These are phyloP conservation scores for Tichodroma muraria DNA, from an alignment of 2,113 vertebrate species.

Conservation along the genomic window DNA sequence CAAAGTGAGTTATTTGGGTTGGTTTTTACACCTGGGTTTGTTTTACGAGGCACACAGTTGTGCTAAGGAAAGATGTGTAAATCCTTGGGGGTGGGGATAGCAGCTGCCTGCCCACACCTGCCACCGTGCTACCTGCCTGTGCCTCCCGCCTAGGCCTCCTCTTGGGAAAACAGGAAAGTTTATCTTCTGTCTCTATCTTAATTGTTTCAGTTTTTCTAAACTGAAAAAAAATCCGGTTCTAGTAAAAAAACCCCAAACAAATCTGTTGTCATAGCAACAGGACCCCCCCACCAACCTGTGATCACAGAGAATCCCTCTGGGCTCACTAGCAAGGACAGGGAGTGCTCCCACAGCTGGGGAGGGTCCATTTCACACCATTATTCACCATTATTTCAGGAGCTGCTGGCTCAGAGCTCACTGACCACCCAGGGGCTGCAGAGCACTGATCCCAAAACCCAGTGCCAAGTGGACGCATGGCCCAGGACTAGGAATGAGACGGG, in stretches of 20 bases:
- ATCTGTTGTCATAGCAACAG: neutral
- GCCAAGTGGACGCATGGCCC: neutral
- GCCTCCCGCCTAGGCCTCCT: neutral
- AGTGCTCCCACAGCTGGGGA: too few species aligned
- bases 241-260: neutral
- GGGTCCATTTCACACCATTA: neutral
- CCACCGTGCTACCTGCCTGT: rapidly evolving
- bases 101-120: neutral
- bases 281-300: too few species aligned
- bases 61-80: neutral
- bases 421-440: neutral
- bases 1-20: neutral
- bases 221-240: too few species aligned
- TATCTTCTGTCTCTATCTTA: neutral
- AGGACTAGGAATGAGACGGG: neutral
- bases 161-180: neutral
- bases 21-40: neutral
- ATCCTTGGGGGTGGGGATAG: neutral
- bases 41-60: neutral
- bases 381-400: neutral
- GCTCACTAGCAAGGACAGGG: neutral
- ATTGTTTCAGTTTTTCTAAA: neutral
- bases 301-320: too few species aligned
- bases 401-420: neutral
- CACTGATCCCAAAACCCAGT: neutral